Percentiles rank a stretch among this genome's conserved stretches.
Evolutionary conservation across 2,113 vertebrate genomes (phyloP).

Genomic region (Rhynchopsitta pachyrhyncha): DNA sequence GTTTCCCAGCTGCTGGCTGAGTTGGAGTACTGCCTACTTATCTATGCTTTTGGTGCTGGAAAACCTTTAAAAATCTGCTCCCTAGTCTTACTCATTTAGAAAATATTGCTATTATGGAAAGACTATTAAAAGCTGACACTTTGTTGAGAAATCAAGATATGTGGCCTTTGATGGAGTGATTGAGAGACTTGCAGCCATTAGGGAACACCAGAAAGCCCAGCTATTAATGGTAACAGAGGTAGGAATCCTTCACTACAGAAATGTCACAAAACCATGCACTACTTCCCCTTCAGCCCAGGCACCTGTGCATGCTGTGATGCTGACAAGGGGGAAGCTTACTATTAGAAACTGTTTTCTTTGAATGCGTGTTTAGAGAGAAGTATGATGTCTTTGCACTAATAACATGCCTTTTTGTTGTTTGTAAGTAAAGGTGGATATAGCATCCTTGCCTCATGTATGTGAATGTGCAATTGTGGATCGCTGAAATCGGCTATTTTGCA

Average conservation of each 20-base stretch:
- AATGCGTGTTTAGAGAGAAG: not conserved
- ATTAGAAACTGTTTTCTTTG: not conserved
- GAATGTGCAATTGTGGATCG: not conserved
- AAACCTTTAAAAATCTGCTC: not conserved
- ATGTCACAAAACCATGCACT: not conserved
- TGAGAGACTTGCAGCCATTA: not conserved
- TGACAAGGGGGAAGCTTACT: not conserved
- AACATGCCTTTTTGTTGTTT: not conserved
- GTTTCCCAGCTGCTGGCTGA: not conserved
- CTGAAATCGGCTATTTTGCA: not conserved
- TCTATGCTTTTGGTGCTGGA: not conserved
- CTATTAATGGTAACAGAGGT: not conserved
- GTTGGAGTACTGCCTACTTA: not conserved
- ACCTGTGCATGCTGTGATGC: not conserved
- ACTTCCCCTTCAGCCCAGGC: not conserved
- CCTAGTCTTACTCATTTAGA: not conserved
- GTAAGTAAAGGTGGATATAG: not conserved
- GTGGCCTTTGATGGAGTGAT: not conserved
- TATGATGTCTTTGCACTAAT: not conserved
- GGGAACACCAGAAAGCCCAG: not conserved
- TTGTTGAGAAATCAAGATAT: not conserved
- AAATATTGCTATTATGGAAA: not conserved
- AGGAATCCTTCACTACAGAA: not conserved
- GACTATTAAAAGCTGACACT: not conserved
- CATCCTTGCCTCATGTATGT: fast-evolving